phyloP scores from a whole-genome alignment of 2,888 invertebrate species.

The Leistus spinibarbis region DNA sequence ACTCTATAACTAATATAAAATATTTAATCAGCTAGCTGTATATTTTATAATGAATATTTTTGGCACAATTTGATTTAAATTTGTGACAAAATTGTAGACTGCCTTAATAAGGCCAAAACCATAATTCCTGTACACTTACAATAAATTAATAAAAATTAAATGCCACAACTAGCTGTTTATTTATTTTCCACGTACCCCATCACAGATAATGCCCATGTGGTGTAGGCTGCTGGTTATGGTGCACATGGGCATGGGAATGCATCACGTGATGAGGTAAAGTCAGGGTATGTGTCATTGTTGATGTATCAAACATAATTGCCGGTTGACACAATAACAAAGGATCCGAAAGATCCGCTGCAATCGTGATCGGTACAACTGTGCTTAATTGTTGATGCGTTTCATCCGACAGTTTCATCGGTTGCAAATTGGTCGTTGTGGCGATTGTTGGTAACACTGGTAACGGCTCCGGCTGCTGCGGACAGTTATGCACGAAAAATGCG shows the following conservation, averaged over 20 bases:
- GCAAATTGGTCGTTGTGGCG: conserved; percentile 43
- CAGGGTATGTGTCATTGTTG: conserved; percentile 50
- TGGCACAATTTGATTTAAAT: too few relatives aligned
- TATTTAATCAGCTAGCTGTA: neutral
- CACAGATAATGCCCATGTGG: conserved; percentile 44
- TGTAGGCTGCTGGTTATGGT: conserved; percentile 43
- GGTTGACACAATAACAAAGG: conserved; percentile 53
- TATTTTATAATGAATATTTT: too few relatives aligned
- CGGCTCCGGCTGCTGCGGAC: conserved; percentile 50
- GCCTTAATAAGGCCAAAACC: too few relatives aligned
- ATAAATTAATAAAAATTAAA: too few relatives aligned
- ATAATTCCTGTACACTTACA: too few relatives aligned
- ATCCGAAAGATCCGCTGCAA: conserved; percentile 50
- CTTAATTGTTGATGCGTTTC: neutral
- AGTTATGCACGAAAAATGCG: conserved; percentile 54
- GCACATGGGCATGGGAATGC: conserved; percentile 49
- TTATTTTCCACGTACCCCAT: neutral
- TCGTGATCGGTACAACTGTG: conserved; percentile 42
- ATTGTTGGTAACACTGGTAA: conserved; percentile 50
- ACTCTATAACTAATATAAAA: neutral
- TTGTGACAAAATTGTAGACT: too few relatives aligned
- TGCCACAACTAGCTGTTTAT: neutral
- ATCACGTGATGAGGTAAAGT: conserved; percentile 51
- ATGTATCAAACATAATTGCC: conserved; percentile 52
- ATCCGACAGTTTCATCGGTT: conserved; percentile 5